phyloP scores from a whole-genome alignment of 2,113 vertebrate species.

The Polypterus senegalus region DNA sequence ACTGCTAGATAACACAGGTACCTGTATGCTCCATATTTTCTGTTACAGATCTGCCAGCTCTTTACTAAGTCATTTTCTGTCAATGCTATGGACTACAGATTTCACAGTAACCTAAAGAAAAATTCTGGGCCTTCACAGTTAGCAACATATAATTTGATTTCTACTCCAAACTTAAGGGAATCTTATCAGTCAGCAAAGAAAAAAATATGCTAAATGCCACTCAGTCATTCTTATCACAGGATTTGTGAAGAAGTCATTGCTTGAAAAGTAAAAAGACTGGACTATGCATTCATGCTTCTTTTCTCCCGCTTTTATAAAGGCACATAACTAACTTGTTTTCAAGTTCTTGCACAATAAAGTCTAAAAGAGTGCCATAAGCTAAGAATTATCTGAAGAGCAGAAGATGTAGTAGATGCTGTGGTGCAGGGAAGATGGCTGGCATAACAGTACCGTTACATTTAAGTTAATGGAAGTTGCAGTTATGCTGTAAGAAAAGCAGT shows the following conservation, averaged over 20 bases:
- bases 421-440: slow-evolving; percentile 43
- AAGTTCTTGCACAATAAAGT: slow-evolving; percentile 47
- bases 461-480: slow-evolving; percentile 43
- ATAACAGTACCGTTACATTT: slow-evolving; percentile 41
- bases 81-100: neutral
- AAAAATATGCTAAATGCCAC: slow-evolving; percentile 62
- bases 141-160: slow-evolving; percentile 31
- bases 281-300: slow-evolving; percentile 49
- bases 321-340: slow-evolving; percentile 47
- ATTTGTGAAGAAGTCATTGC: slow-evolving; percentile 34
- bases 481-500: slow-evolving; percentile 59
- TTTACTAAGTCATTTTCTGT: neutral
- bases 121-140: slow-evolving; percentile 51
- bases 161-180: slow-evolving; percentile 23
- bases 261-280: slow-evolving; percentile 40
- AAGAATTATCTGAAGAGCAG: slow-evolving; percentile 55
- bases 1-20: no score
- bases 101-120: slow-evolving; percentile 29
- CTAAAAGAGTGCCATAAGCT: slow-evolving; percentile 42
- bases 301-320: slow-evolving; percentile 67
- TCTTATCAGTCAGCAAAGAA: slow-evolving; percentile 52
- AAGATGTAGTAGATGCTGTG: slow-evolving; percentile 41
- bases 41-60: no score
- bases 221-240: slow-evolving; percentile 51
- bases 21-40: no score